These are phyloP conservation scores for Lutjanus argentimaculatus DNA, from an alignment of 2,797 vertebrate genomes.

Conservation along the genomic window DNA sequence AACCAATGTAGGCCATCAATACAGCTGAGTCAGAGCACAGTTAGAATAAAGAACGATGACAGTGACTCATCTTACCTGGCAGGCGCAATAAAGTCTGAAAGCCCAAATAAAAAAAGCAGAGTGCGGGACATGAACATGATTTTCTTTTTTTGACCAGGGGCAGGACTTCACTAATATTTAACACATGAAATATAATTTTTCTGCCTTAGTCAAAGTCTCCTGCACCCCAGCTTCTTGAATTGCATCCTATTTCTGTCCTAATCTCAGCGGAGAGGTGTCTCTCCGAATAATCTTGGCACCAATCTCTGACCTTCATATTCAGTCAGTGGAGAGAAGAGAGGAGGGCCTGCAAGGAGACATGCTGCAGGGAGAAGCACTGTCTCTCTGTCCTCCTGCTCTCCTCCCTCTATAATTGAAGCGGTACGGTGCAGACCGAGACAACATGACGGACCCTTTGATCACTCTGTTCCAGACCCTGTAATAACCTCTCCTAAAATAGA, in stretches of 20 bases:
- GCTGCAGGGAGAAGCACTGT: constrained; percentile 12
- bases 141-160: not conserved
- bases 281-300: constrained; percentile 37
- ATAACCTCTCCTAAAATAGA: constrained; percentile 66
- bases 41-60: constrained; percentile 32
- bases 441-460: constrained; percentile 39
- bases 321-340: not conserved
- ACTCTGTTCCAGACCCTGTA: constrained; percentile 30
- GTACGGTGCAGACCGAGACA: not conserved
- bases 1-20: constrained; percentile 18
- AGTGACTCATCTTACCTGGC: constrained; percentile 38
- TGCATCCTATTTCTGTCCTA: not conserved
- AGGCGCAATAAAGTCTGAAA: not conserved
- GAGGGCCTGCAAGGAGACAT: constrained; percentile 34
- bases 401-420: constrained; percentile 37
- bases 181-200: not conserved
- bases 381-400: constrained; percentile 18
- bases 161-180: not conserved
- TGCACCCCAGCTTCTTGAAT: not conserved
- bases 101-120: not conserved
- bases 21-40: constrained; percentile 63
- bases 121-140: not conserved
- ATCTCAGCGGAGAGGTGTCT: constrained; percentile 26
- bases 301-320: constrained; percentile 54
- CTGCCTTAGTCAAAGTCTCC: not conserved